Conservation (phyloP, 2,113 vertebrate genomes). For the Struthio camelus region DNA sequence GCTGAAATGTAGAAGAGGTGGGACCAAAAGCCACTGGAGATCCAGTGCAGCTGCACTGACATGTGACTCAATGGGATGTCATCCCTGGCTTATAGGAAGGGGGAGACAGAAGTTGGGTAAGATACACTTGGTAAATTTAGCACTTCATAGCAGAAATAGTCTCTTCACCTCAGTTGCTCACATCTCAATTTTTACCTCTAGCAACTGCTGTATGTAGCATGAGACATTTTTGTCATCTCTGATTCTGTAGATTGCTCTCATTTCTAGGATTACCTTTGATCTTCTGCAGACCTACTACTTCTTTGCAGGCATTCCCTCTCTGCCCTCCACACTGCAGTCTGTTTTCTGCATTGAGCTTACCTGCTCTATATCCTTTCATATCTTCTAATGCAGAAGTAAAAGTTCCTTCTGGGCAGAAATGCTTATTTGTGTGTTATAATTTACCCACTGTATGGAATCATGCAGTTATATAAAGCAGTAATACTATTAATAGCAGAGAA, state of each 20-base stretch:
- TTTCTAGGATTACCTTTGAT: not conserved
- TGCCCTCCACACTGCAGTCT: not conserved
- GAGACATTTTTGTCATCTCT: not conserved
- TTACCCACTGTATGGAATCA: slow-evolving; percentile 19
- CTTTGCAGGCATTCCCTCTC: not conserved
- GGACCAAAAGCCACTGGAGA: not conserved
- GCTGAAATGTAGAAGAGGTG: not conserved
- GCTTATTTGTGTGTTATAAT: slow-evolving; percentile 57
- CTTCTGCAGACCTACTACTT: not conserved
- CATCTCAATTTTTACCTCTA: not conserved
- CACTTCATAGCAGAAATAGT: not conserved
- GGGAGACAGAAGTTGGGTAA: not conserved
- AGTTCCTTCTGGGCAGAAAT: slow-evolving; percentile 49
- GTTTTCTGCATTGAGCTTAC: not conserved
- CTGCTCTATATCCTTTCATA: not conserved
- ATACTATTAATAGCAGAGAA: slow-evolving; percentile 48
- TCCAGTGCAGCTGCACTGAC: not conserved
- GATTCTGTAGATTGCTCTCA: not conserved
- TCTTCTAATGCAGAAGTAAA: slow-evolving; percentile 29
- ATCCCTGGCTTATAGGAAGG: not conserved
- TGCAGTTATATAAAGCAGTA: slow-evolving; percentile 34
- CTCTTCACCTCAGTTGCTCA: not conserved
- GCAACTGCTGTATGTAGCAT: not conserved
- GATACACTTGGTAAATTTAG: not conserved
- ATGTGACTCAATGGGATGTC: not conserved